Percentiles rank a stretch among this genome's conserved stretches.
These are phyloP conservation scores for Caligus rogercresseyi DNA, from an alignment of 1,140 invertebrate genomes.

Conservation along the genomic window DNA sequence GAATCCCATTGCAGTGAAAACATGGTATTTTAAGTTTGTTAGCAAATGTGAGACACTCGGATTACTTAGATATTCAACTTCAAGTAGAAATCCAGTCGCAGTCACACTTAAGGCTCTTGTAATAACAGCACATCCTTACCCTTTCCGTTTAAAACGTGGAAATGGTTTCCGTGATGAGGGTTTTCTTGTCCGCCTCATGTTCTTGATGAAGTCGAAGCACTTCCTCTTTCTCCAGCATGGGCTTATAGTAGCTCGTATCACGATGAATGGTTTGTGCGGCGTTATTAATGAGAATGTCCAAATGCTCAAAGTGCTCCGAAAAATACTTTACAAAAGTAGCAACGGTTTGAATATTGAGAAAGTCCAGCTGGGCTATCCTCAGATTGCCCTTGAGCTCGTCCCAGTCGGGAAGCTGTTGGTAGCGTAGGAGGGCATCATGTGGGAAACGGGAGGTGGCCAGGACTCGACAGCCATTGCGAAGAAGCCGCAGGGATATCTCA, in stretches of 20 bases:
- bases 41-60: no score
- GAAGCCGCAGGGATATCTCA: conserved; percentile 21
- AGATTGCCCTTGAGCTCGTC: conserved; percentile 20
- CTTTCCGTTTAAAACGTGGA: background rate
- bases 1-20: no score
- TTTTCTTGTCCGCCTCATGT: background rate
- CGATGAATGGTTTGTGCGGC: conserved; percentile 24
- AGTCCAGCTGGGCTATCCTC: conserved; percentile 21
- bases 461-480: conserved; percentile 21
- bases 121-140: no score
- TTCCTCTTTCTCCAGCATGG: conserved; percentile 13
- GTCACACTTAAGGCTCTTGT: no score
- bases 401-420: conserved; percentile 20
- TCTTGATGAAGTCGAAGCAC: background rate
- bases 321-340: conserved; percentile 19
- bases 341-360: conserved; percentile 17
- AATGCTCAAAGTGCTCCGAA: conserved; percentile 2
- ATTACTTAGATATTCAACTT: no score
- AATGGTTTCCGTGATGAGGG: conserved; percentile 1
- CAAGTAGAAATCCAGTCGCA: no score
- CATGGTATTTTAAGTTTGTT: no score
- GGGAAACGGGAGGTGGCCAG: conserved; percentile 23
- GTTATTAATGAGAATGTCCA: conserved; percentile 25
- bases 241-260: conserved; percentile 20
- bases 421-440: conserved; percentile 21